These are phyloP conservation scores for Sandelia bainsii DNA, from an alignment of 2,797 vertebrate genomes.

Conservation along the genomic window DNA sequence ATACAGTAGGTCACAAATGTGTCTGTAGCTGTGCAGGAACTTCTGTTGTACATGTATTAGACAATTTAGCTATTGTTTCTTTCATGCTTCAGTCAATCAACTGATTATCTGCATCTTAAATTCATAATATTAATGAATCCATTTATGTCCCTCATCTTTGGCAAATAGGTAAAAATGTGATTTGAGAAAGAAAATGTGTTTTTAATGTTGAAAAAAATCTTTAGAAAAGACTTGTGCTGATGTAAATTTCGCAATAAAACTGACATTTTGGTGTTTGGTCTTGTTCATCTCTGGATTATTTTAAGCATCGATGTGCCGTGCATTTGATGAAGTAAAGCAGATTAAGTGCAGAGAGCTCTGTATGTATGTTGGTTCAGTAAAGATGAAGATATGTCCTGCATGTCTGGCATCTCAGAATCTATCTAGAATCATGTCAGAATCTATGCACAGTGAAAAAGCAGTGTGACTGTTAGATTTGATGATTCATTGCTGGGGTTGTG, in stretches of 20 bases:
- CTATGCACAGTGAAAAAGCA: slow-evolving; percentile 17
- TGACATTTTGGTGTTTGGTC: slow-evolving; percentile 47
- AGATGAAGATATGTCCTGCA: slow-evolving; percentile 17
- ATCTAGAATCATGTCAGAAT: slow-evolving; percentile 8
- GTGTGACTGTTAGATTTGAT: slow-evolving; percentile 37
- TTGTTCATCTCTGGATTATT: slow-evolving; percentile 38
- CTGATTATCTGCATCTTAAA: no score
- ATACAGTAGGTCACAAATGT: no score
- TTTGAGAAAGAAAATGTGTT: no score
- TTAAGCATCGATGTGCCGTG: slow-evolving; percentile 53
- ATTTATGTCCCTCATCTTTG: no score
- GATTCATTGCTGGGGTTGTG: slow-evolving; percentile 61
- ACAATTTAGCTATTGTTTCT: no score
- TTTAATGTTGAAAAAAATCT: no score
- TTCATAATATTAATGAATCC: no score
- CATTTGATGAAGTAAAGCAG: slow-evolving; percentile 63
- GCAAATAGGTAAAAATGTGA: no score
- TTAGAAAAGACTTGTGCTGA: slow-evolving; percentile 47
- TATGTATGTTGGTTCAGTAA: slow-evolving; percentile 29
- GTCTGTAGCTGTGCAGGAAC: no score
- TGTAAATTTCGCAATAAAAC: slow-evolving; percentile 61
- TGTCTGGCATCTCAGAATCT: slow-evolving; percentile 14
- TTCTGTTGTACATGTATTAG: no score
- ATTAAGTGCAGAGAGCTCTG: slow-evolving; percentile 50
- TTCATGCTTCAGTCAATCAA: no score